phyloP scores from a whole-genome alignment of 2,888 invertebrate species.

The Oithona nana region DNA sequence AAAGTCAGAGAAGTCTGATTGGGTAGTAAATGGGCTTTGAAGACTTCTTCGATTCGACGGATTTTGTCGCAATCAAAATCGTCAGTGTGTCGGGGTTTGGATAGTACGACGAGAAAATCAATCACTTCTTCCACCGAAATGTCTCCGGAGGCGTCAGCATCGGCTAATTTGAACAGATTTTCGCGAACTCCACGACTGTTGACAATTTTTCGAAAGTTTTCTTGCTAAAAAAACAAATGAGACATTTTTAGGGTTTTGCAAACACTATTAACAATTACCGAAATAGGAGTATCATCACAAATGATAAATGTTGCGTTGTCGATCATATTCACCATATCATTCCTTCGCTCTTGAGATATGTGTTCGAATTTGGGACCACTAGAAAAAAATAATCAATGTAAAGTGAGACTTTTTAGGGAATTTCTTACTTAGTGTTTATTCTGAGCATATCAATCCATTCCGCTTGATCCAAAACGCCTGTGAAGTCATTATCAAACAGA shows the following conservation, averaged over 20 bases:
- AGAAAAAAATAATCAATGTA: too few relatives aligned
- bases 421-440: background rate
- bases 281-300: background rate
- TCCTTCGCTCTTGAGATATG: background rate
- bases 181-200: background rate
- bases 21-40: background rate
- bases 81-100: background rate
- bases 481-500: background rate
- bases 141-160: background rate
- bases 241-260: too few relatives aligned
- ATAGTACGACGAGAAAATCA: background rate
- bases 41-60: background rate
- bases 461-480: background rate
- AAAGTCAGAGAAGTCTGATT: background rate
- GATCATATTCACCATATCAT: background rate
- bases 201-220: background rate
- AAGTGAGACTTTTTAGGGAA: background rate
- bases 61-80: constrained; percentile 2
- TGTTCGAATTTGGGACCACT: constrained; percentile 1
- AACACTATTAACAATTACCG: background rate
- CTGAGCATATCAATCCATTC: constrained; percentile 6
- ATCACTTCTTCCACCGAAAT: constrained; percentile 8
- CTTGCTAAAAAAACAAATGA: background rate
- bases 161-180: constrained; percentile 3
- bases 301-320: background rate